A percentile compares a stretch with the other conserved stretches of the same genome.
Evolutionary conservation across 1,140 invertebrate genomes (phyloP).

Genomic region (Meloidogyne hapla): DNA sequence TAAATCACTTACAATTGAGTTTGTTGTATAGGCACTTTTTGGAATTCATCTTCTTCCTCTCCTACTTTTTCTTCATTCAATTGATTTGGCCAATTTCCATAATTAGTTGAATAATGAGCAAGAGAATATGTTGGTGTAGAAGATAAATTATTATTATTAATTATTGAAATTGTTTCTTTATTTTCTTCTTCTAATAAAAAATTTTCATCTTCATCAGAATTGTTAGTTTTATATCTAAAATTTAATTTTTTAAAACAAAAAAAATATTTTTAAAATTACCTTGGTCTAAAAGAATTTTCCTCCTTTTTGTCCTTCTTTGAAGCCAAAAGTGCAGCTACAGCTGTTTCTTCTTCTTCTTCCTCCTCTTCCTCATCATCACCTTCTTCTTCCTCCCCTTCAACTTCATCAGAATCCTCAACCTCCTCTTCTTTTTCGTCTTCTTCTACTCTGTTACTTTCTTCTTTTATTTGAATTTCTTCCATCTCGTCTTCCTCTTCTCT

Average conservation of each 20-base stretch:
- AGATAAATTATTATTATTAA: neutral
- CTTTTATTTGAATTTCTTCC: neutral
- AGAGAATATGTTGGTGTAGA: neutral
- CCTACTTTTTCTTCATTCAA: neutral
- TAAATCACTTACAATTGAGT: neutral
- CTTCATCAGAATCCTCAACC: neutral
- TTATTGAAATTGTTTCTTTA: neutral
- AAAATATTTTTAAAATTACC: neutral
- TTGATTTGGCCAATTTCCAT: neutral
- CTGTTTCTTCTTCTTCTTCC: neutral
- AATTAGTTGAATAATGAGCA: neutral
- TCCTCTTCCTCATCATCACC: neutral
- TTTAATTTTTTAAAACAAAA: neutral
- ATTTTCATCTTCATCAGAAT: slow-evolving; percentile 2
- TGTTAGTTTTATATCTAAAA: neutral
- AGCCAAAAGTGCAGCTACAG: neutral
- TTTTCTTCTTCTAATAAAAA: neutral
- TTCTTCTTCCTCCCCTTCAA: neutral
- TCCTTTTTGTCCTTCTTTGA: neutral
- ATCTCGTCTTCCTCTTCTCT: neutral
- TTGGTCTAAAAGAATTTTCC: neutral
- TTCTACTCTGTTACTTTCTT: neutral
- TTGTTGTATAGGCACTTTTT: neutral
- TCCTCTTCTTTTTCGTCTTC: neutral
- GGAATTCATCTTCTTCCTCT: neutral